Conservation (phyloP, 2,113 vertebrate species). For the Oxygymnocypris stewartii region DNA sequence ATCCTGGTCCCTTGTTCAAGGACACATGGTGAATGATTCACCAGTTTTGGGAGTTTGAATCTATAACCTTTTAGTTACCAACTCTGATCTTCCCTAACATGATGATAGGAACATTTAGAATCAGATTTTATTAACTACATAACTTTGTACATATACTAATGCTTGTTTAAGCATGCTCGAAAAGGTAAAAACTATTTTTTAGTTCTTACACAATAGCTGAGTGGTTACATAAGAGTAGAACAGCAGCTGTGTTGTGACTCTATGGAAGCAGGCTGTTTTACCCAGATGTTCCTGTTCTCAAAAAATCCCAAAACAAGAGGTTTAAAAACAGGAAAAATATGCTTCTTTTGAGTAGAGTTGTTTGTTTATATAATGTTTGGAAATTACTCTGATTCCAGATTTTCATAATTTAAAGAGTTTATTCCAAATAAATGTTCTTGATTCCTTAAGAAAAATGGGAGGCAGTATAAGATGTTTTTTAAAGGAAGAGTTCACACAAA, state of each 20-base stretch:
- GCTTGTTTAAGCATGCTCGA: neutral
- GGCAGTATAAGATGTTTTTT: neutral
- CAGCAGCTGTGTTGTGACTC: constrained; percentile 45
- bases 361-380: neutral
- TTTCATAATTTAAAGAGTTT: neutral
- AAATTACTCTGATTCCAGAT: neutral
- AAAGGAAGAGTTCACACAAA: neutral
- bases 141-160: neutral
- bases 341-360: neutral
- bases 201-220: constrained; percentile 23
- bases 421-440: neutral
- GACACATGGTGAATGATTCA: neutral
- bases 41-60: neutral
- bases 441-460: neutral
- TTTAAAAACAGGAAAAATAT: constrained; percentile 1
- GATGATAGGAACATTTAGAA: neutral
- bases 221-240: constrained; percentile 12
- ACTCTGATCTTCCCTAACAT: neutral
- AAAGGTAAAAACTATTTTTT: neutral
- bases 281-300: constrained; percentile 49
- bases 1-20: constrained; percentile 1
- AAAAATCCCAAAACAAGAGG: neutral
- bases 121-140: neutral
- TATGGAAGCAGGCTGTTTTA: no score
- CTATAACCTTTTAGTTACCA: neutral